Percentiles rank a stretch among this genome's conserved stretches.
These are phyloP conservation scores for Hedychridium roseum DNA, from an alignment of 2,888 invertebrate genomes.

Conservation along the genomic window DNA sequence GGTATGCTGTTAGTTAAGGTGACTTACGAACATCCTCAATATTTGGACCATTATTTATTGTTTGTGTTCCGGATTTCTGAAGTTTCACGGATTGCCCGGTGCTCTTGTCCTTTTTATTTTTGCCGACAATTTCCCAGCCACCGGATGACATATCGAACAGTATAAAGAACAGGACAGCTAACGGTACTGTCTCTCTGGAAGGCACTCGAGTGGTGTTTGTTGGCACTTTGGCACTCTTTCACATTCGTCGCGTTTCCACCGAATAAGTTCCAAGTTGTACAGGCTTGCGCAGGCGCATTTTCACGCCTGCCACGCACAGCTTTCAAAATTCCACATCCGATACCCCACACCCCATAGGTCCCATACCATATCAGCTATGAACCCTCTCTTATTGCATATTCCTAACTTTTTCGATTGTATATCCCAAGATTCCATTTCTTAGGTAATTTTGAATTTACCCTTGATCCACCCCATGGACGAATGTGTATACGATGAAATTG, in stretches of 20 bases:
- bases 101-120: slow-evolving; percentile 70
- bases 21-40: slow-evolving; percentile 80
- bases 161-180: slow-evolving; percentile 20
- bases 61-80: slow-evolving; percentile 70
- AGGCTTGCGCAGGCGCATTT: slow-evolving; percentile 39
- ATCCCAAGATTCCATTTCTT: too few species aligned
- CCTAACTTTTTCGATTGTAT: too few species aligned
- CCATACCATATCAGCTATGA: too few species aligned
- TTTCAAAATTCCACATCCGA: too few species aligned
- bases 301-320: slow-evolving; percentile 34
- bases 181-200: slow-evolving; percentile 23
- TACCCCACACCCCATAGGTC: too few species aligned
- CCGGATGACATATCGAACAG: slow-evolving; percentile 51
- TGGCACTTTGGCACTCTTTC: slow-evolving; percentile 31
- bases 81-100: slow-evolving; percentile 66
- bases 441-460: too few species aligned
- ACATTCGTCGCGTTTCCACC: too few species aligned
- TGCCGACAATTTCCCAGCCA: slow-evolving; percentile 64
- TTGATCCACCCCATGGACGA: too few species aligned
- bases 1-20: slow-evolving; percentile 16
- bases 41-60: slow-evolving; percentile 73
- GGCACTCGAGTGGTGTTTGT: slow-evolving; percentile 31
- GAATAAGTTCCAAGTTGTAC: slow-evolving; percentile 21
- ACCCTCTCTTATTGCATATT: too few species aligned
- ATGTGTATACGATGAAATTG: too few species aligned